Evolutionary conservation across 2,888 invertebrate species (phyloP).

Genomic region (Geophilus truncorum): DNA sequence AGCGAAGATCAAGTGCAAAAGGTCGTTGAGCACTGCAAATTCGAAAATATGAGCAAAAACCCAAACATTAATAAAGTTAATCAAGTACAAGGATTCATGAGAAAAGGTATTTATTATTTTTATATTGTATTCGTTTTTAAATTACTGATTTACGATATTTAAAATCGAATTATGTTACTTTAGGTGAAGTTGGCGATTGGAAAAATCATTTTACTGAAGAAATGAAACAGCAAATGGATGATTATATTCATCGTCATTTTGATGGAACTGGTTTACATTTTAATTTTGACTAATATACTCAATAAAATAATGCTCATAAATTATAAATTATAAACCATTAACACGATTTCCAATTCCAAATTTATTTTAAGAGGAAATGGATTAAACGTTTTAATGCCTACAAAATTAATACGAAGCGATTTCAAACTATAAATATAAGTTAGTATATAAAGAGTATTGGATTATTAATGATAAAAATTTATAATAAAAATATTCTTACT

Average conservation of each 20-base stretch:
- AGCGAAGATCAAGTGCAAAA: constrained; percentile 61
- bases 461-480: too few species aligned
- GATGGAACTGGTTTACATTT: neutral
- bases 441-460: too few species aligned
- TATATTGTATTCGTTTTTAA: neutral
- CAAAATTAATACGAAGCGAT: too few species aligned
- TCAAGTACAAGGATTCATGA: constrained; percentile 29
- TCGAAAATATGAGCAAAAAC: constrained; percentile 75
- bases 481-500: too few species aligned
- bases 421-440: too few species aligned
- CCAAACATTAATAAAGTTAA: constrained; percentile 61
- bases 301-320: too few species aligned
- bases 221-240: constrained; percentile 15
- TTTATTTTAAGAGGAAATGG: too few species aligned
- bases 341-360: too few species aligned
- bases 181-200: constrained; percentile 27
- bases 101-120: constrained; percentile 34
- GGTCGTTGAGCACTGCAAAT: constrained; percentile 70
- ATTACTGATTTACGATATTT: neutral
- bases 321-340: too few species aligned
- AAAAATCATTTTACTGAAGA: constrained; percentile 29
- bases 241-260: neutral
- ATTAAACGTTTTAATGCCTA: too few species aligned
- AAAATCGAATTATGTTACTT: neutral
- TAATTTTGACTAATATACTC: neutral